phyloP scores from a whole-genome alignment of 2,113 vertebrate species.

The Misgurnus anguillicaudatus region DNA sequence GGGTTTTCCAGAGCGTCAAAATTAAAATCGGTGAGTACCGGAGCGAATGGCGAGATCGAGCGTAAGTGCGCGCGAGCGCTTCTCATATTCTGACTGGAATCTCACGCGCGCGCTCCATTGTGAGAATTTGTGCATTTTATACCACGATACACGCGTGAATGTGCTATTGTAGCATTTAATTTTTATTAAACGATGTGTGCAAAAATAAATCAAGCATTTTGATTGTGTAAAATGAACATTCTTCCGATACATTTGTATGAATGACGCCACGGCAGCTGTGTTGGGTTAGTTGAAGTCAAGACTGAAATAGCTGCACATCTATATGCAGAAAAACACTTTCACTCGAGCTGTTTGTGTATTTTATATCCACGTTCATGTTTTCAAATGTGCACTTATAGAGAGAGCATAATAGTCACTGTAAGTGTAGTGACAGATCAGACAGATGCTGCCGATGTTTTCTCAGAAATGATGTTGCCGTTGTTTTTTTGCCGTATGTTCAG shows the following conservation, averaged over 20 bases:
- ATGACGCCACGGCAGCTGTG: neutral
- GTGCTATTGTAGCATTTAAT: neutral
- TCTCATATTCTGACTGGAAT: conserved; percentile 67
- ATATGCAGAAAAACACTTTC: conserved; percentile 10
- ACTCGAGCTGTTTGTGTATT: neutral
- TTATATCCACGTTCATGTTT: neutral
- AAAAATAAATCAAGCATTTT: neutral
- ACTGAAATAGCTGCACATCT: conserved; percentile 9
- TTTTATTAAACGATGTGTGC: neutral
- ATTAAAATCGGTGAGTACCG: conserved; percentile 90
- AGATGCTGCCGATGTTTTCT: neutral
- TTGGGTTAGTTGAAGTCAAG: neutral
- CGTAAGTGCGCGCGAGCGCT: conserved; percentile 44
- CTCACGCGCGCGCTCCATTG: conserved; percentile 57
- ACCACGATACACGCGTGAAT: neutral
- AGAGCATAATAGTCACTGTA: neutral
- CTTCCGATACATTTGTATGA: neutral
- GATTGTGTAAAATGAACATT: neutral
- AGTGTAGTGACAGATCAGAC: neutral
- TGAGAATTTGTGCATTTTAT: neutral
- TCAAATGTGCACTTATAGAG: neutral
- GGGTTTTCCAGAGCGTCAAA: conserved; percentile 95
- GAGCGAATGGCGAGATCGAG: conserved; percentile 37
- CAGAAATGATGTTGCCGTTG: neutral
- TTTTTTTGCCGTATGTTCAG: neutral